Percentiles rank a stretch among this genome's conserved stretches.
Evolutionary conservation across 2,888 invertebrate genomes (phyloP).

Genomic region (Dasypogon diadema): DNA sequence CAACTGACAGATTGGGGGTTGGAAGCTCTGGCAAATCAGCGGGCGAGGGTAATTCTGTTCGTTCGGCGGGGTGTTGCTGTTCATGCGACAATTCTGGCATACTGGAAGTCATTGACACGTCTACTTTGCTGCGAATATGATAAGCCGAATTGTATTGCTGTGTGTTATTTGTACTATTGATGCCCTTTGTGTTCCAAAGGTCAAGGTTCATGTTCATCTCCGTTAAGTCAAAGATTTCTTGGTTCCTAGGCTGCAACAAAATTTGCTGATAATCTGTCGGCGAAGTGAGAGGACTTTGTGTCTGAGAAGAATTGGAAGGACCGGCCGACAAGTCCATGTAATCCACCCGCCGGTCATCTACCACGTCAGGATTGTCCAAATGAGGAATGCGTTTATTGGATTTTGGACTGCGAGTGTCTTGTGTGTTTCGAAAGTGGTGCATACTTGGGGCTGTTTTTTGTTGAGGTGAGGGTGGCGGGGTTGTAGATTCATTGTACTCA

Average conservation of each 20-base stretch:
- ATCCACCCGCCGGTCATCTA: conserved; percentile 63
- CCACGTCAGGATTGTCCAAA: conserved; percentile 68
- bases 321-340: conserved; percentile 65
- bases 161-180: conserved; percentile 63
- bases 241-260: conserved; percentile 62
- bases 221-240: conserved; percentile 73
- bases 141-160: conserved; percentile 59
- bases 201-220: conserved; percentile 72
- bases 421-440: conserved; percentile 70
- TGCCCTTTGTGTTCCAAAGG: conserved; percentile 70
- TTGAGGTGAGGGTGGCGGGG: conserved; percentile 70
- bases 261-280: conserved; percentile 66
- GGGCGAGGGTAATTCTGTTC: conserved; percentile 58
- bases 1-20: conserved; percentile 71
- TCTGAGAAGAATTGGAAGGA: conserved; percentile 62
- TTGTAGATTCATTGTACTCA: conserved; percentile 69
- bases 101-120: conserved; percentile 69
- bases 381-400: conserved; percentile 69
- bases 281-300: conserved; percentile 65
- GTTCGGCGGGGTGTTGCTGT: conserved; percentile 53
- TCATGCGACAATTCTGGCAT: conserved; percentile 73
- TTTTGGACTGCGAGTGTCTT: conserved; percentile 73
- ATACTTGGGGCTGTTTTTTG: conserved; percentile 75
- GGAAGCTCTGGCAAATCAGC: conserved; percentile 66
- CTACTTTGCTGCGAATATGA: conserved; percentile 40